Percentiles rank a stretch among this genome's conserved stretches.
Evolutionary conservation across 92 coral and sea anemone species (phyloP).

Genomic region (Galaxea fascicularis): DNA sequence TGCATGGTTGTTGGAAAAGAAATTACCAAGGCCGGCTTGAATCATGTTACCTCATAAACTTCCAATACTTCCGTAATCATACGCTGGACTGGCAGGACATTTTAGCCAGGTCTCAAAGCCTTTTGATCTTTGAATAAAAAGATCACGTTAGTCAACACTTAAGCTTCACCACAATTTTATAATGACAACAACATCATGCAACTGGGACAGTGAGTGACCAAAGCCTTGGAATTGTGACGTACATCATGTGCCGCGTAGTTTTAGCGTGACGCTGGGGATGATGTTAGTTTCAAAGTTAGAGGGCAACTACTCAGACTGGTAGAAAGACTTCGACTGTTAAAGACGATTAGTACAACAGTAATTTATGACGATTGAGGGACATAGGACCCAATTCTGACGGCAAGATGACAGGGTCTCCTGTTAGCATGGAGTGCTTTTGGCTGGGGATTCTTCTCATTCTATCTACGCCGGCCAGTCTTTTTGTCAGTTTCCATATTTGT

Average conservation of each 20-base stretch:
- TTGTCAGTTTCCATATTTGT: no score
- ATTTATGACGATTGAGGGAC: no score
- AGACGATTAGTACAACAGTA: no score
- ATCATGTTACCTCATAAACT: conserved; percentile 64
- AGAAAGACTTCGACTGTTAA: no score
- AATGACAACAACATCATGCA: neutral
- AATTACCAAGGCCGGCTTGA: neutral
- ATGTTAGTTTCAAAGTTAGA: no score
- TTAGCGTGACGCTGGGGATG: no score
- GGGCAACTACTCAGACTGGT: no score
- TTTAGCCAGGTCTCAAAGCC: conserved; percentile 98
- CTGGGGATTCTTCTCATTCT: no score
- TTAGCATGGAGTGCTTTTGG: no score
- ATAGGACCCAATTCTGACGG: no score
- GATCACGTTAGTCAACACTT: neutral
- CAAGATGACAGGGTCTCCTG: no score
- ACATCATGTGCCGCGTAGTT: neutral
- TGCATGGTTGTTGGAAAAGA: neutral
- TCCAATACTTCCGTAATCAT: conserved; percentile 98
- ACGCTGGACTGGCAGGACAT: conserved; percentile 96
- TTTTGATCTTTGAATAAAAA: conserved; percentile 64
- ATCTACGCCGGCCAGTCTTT: no score
- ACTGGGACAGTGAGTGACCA: neutral
- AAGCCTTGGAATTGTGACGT: neutral
- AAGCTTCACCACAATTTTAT: neutral